phyloP scores from a whole-genome alignment of 1,140 invertebrate species.

The Bombus consobrinus region DNA sequence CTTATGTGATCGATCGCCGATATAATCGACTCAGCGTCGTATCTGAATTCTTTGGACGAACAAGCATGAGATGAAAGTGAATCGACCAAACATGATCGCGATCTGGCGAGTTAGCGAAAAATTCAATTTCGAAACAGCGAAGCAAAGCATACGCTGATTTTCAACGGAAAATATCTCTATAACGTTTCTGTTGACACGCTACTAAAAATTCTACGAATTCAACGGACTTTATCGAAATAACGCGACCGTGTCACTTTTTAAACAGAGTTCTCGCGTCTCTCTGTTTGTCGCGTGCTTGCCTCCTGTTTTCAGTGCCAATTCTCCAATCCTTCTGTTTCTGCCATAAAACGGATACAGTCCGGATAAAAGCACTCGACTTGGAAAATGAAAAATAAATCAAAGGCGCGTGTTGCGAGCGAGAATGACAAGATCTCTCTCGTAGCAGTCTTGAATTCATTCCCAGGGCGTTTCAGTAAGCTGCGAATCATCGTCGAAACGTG shows the following conservation, averaged over 20 bases:
- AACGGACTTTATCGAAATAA: not conserved
- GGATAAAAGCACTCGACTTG: not conserved
- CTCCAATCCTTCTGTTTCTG: not conserved
- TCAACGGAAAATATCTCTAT: not conserved
- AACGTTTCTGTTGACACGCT: not conserved
- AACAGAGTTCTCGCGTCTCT: not conserved
- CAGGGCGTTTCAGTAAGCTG: not conserved
- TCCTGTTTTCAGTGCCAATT: not conserved
- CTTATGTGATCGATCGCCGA: too few species aligned
- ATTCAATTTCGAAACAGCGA: not conserved
- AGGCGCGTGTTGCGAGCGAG: not conserved
- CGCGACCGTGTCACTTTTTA: not conserved
- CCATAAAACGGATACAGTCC: not conserved
- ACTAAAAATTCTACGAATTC: not conserved
- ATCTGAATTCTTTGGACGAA: not conserved
- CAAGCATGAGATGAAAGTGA: not conserved
- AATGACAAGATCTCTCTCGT: not conserved
- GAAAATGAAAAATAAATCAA: slow-evolving; percentile 20
- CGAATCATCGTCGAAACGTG: too few species aligned
- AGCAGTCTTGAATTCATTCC: not conserved
- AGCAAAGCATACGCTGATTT: not conserved
- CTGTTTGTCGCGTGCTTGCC: not conserved
- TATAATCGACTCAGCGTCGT: too few species aligned
- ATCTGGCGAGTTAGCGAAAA: not conserved
- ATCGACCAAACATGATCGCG: too few species aligned